Conservation (phyloP, 2,888 invertebrate genomes). For the Volucella zonaria region DNA sequence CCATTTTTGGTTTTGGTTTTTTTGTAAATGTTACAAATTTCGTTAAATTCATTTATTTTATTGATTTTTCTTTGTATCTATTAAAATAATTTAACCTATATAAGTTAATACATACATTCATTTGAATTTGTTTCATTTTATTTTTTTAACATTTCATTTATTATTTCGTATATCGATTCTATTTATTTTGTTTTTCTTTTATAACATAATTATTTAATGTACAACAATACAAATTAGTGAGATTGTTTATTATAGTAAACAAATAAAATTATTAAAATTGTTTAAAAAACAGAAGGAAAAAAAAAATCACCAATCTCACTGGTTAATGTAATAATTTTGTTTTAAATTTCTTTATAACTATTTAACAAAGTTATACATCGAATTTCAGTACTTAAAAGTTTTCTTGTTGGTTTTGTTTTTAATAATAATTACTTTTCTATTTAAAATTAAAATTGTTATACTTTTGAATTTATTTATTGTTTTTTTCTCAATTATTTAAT, state of each 20-base stretch:
- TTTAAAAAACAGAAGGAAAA: neutral
- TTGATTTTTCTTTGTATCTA: conserved; percentile 54
- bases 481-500: conserved; percentile 11
- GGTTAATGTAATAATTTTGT: conserved; percentile 6
- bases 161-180: conserved; percentile 56
- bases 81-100: conserved; percentile 64
- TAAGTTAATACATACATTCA: conserved; percentile 60
- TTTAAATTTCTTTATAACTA: conserved; percentile 60
- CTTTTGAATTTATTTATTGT: neutral
- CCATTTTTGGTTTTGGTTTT: conserved; percentile 6
- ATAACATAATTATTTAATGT: conserved; percentile 52
- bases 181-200: conserved; percentile 25
- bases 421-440: conserved; percentile 18
- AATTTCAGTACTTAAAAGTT: conserved; percentile 67
- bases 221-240: conserved; percentile 62
- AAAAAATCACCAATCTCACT: conserved; percentile 38
- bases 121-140: conserved; percentile 48
- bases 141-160: conserved; percentile 20
- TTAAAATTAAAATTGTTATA: conserved; percentile 31
- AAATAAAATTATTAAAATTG: conserved; percentile 5
- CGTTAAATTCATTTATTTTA: conserved; percentile 35
- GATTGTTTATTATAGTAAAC: conserved; percentile 37
- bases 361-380: conserved; percentile 68
- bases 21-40: conserved; percentile 75
- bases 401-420: conserved; percentile 13